phyloP scores from a whole-genome alignment of 2,888 invertebrate species.

The Ernsta delagoae region DNA sequence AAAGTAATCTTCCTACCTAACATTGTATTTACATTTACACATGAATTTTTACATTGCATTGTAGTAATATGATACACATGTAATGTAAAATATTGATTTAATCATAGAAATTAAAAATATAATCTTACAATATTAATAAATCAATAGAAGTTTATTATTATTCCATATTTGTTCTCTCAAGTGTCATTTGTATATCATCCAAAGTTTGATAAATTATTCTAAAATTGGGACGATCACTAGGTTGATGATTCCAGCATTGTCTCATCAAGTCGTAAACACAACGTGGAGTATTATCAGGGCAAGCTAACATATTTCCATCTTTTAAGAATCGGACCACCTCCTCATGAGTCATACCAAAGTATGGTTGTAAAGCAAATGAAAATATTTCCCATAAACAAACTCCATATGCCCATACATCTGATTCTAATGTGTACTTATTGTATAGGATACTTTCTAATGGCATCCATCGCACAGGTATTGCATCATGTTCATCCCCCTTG shows the following conservation, averaged over 20 bases:
- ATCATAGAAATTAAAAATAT: constrained; percentile 41
- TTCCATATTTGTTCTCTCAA: constrained; percentile 77
- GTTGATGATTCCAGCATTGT: constrained; percentile 96
- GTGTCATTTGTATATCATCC: constrained; percentile 86
- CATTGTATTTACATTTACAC: constrained; percentile 30
- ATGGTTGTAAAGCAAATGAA: constrained; percentile 97
- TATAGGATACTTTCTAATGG: constrained; percentile 98
- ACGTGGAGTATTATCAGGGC: constrained; percentile 95
- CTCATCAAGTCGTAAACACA: constrained; percentile 96
- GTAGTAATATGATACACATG: too few species aligned
- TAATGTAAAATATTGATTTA: constrained; percentile 32
- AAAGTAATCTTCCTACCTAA: constrained; percentile 20
- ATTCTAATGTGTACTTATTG: constrained; percentile 97
- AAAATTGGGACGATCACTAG: constrained; percentile 94
- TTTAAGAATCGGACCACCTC: constrained; percentile 98
- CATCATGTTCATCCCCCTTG: constrained; percentile 97
- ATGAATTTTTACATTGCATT: too few species aligned
- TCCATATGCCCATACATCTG: constrained; percentile 99
- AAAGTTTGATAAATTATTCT: constrained; percentile 91
- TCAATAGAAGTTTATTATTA: constrained; percentile 58
- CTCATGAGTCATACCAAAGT: constrained; percentile 98
- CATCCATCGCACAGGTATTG: constrained; percentile 99
- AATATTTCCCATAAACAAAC: constrained; percentile 99
- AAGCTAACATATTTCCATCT: constrained; percentile 95
- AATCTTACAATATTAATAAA: constrained; percentile 37